phyloP scores from a whole-genome alignment of 2,888 invertebrate species.

The Lingula anatina region DNA sequence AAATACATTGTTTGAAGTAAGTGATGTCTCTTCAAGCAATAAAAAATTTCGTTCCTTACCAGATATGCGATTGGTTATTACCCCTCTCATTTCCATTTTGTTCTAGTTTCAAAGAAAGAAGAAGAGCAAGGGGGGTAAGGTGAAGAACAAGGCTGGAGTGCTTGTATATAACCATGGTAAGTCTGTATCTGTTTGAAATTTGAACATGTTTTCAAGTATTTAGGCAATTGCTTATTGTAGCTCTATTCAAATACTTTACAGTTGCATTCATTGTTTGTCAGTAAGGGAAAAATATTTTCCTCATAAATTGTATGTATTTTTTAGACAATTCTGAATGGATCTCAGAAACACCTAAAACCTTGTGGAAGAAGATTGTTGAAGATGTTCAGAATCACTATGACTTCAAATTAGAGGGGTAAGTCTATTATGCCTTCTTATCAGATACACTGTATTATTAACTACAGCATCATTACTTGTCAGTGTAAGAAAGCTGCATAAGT shows the following conservation, averaged over 20 bases:
- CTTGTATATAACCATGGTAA: conserved; percentile 32
- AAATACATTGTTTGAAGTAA: background rate
- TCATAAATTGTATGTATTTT: too few relatives aligned
- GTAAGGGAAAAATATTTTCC: too few relatives aligned
- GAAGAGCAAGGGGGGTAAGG: conserved; percentile 57
- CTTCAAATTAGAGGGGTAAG: conserved; percentile 69
- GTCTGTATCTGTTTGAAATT: conserved; percentile 6
- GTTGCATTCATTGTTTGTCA: conserved; percentile 4
- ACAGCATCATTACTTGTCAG: background rate
- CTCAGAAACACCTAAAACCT: conserved; percentile 72
- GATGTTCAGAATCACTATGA: conserved; percentile 86
- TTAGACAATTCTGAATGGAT: conserved; percentile 81
- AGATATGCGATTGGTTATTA: background rate
- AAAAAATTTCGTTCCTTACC: background rate
- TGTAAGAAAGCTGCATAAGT: background rate
- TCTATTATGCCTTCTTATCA: background rate
- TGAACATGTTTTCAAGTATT: background rate
- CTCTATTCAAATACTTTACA: background rate
- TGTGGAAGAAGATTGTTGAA: conserved; percentile 82
- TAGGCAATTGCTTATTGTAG: background rate
- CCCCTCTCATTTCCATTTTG: background rate
- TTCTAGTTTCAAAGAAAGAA: conserved; percentile 59
- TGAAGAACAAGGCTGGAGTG: conserved; percentile 58
- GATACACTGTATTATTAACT: background rate
- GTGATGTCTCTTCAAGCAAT: background rate